phyloP scores from a whole-genome alignment of 1,140 invertebrate genomes.

The Psix sp. region DNA sequence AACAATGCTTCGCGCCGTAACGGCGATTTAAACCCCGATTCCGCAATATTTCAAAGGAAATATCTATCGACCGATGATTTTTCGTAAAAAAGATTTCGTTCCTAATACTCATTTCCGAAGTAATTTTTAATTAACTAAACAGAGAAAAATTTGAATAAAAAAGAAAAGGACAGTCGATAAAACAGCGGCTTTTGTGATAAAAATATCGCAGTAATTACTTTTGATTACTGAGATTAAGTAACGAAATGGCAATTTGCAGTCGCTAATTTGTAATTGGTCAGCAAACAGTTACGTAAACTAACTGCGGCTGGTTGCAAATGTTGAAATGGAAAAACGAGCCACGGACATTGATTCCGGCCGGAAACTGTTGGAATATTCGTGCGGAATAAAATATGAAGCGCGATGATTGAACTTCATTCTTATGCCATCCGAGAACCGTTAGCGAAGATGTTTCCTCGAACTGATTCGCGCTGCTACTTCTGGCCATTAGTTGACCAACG shows the following conservation, averaged over 20 bases:
- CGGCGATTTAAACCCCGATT: too few species aligned
- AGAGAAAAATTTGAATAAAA: too few species aligned
- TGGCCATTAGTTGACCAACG: conserved; percentile 13
- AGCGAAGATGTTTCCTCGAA: conserved; percentile 37
- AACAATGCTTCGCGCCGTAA: too few species aligned
- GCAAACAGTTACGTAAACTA: not conserved
- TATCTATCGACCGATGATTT: too few species aligned
- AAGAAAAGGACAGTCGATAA: too few species aligned
- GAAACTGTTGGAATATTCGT: conserved; percentile 36
- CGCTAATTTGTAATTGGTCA: conserved; percentile 3
- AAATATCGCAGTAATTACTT: too few species aligned
- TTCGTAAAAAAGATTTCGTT: too few species aligned
- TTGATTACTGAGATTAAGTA: too few species aligned
- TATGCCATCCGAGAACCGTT: conserved; percentile 55
- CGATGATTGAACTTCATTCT: conserved; percentile 55
- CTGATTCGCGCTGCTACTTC: conserved; percentile 32
- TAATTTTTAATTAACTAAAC: too few species aligned
- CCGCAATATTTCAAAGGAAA: too few species aligned
- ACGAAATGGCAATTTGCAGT: not conserved
- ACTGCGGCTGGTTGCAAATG: conserved; percentile 2
- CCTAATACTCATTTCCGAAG: too few species aligned
- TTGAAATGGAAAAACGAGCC: conserved; percentile 9
- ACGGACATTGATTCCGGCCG: conserved; percentile 25
- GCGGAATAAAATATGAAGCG: conserved; percentile 34
- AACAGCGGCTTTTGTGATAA: too few species aligned